Conservation (phyloP, 2,797 vertebrate species). For the Allobates femoralis region DNA sequence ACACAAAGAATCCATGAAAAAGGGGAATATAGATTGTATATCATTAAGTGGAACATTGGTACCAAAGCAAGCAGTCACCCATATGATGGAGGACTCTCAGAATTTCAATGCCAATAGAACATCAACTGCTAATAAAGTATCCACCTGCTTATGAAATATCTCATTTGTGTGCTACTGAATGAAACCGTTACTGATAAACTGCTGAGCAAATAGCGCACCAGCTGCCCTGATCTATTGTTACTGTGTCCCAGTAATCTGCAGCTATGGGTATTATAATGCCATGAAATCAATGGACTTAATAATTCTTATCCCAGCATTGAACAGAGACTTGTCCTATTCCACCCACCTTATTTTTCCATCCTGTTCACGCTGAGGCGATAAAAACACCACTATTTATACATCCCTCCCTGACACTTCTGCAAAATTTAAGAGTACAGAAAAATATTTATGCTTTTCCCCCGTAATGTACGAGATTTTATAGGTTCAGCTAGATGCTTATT, state of each 20-base stretch:
- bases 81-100: background rate
- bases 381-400: slow-evolving; percentile 55
- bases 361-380: slow-evolving; percentile 36
- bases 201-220: slow-evolving; percentile 41
- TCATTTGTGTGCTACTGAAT: slow-evolving; percentile 5
- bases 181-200: slow-evolving; percentile 42
- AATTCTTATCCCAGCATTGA: slow-evolving; percentile 44
- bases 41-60: background rate
- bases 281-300: slow-evolving; percentile 52
- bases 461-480: slow-evolving; percentile 47
- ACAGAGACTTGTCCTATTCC: slow-evolving; percentile 41
- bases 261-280: slow-evolving; percentile 48
- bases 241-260: slow-evolving; percentile 36
- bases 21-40: background rate
- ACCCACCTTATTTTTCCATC: slow-evolving; percentile 53
- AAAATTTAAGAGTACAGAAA: slow-evolving; percentile 39
- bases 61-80: background rate
- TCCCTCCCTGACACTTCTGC: slow-evolving; percentile 34
- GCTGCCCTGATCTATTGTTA: slow-evolving; percentile 57
- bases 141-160: slow-evolving; percentile 4
- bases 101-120: slow-evolving; percentile 2
- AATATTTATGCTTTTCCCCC: slow-evolving; percentile 43
- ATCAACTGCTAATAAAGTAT: slow-evolving; percentile 25
- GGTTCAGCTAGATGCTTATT: slow-evolving; percentile 8
- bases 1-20: too few species aligned